Evolutionary conservation across 2,888 invertebrate genomes (phyloP).

Genomic region (Patella depressa): DNA sequence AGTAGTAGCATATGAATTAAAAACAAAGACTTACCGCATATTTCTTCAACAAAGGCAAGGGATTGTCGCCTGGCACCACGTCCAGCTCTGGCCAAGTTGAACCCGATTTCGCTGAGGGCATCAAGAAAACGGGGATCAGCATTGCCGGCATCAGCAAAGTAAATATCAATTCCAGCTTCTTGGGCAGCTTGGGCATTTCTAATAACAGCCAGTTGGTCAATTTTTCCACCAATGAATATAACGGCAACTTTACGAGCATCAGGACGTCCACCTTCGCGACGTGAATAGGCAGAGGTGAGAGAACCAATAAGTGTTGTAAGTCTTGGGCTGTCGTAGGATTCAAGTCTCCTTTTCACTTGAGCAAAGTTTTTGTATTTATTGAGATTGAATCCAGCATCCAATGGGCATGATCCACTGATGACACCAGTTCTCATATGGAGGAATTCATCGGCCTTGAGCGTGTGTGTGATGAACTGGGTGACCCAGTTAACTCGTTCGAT

Average conservation of each 20-base stretch:
- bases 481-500: slow-evolving; percentile 31
- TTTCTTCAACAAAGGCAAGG: not conserved
- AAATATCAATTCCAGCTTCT: not conserved
- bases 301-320: slow-evolving; percentile 15
- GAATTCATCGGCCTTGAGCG: slow-evolving; percentile 23
- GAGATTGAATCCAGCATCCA: slow-evolving; percentile 28
- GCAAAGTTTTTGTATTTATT: slow-evolving; percentile 15
- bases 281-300: slow-evolving; percentile 10
- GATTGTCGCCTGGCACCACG: not conserved
- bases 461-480: slow-evolving; percentile 33
- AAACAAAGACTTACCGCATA: not conserved
- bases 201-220: not conserved
- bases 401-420: slow-evolving; percentile 29
- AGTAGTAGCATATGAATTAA: no score
- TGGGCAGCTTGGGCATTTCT: not conserved
- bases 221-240: slow-evolving; percentile 25
- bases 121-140: not conserved
- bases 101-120: not conserved
- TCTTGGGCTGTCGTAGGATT: slow-evolving; percentile 15
- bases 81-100: not conserved
- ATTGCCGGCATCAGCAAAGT: not conserved
- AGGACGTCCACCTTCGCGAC: not conserved
- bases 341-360: slow-evolving; percentile 8
- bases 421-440: slow-evolving; percentile 15
- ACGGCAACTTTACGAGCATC: slow-evolving; percentile 21